Base-by-base conservation (phyloP, 2,113 vertebrate species). In the Hylia prasina region DNA sequence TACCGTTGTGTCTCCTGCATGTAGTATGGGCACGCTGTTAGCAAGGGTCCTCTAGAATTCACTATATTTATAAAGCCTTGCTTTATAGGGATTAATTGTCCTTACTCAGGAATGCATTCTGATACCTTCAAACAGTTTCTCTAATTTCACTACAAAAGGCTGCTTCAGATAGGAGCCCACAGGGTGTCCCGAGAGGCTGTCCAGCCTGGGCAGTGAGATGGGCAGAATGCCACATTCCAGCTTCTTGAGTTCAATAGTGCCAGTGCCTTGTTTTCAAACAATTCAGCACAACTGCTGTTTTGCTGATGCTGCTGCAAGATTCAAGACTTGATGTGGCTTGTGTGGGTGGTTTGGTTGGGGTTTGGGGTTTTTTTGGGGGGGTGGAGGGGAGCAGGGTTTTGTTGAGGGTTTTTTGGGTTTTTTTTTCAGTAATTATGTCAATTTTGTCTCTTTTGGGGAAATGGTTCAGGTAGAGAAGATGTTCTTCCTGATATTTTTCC, bases 1-100 rank as follows among this genome's bases (percentile, higher is more conserved):
- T 35, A 51, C 44, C 66, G 37, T 14, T 6, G 10, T 22, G 15
- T 58, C 54, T 70, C 30, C 30, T 20, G 10, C 11, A 5, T 42
- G 33, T 39, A 5, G 8, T 9, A 2, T 2, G 21, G 65, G 33
- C 33, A 35, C 0, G 0, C 0, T 6, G 28, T 42, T 33, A 50
- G 75, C 33, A 31, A 48, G 28, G 28, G 15, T 18, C 63, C n/a
- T 54, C 19, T 16, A 22, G 42, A 53, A 57, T 10, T 37, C 71
- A 8, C 3, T 10, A 4, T 7, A 7, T 44, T 69, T 51, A 18
- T 56, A 40, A 75, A 37, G 25, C 57, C 28, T 56, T 48, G 24
- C 40, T 75, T 87, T 37, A 11, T n/a, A 24, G 22, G 37, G n/a
- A 66, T 42, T 15, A 16, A 20, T 30, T 54, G 10, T 56, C 24